Percentiles rank a stretch among this genome's conserved stretches.
phyloP scores from a whole-genome alignment of 2,797 vertebrate genomes.

The Momotus momota region DNA sequence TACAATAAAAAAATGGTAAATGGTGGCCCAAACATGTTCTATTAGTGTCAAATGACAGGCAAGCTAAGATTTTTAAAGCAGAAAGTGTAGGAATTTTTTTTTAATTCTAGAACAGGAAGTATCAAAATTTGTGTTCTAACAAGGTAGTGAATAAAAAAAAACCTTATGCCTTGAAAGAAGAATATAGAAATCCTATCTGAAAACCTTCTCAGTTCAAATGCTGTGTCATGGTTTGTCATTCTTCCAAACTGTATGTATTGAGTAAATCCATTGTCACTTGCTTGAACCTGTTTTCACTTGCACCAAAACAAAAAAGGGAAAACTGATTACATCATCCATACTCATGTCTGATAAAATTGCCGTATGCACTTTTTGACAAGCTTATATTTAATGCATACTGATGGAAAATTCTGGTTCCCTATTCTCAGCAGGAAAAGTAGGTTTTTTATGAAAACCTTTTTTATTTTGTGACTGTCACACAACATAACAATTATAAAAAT shows the following conservation, averaged over 20 bases:
- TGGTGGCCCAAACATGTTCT: not conserved
- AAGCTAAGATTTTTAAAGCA: not conserved
- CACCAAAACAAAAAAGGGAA: conserved; percentile 58
- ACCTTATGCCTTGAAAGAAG: not conserved
- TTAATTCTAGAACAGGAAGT: not conserved
- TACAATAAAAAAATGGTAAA: not conserved
- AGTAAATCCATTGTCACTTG: conserved; percentile 68
- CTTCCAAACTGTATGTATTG: conserved; percentile 45
- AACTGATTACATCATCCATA: conserved; percentile 70
- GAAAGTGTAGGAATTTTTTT: not conserved
- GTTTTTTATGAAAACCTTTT: conserved; percentile 61
- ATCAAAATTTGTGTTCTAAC: not conserved
- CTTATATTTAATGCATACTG: conserved; percentile 68
- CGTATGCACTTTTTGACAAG: conserved; percentile 67
- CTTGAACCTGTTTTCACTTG: not conserved
- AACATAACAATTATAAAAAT: conserved; percentile 68
- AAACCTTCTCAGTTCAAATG: conserved; percentile 58
- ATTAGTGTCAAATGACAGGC: not conserved
- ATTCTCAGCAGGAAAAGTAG: conserved; percentile 59
- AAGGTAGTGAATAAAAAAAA: not conserved
- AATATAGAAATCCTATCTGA: conserved; percentile 22
- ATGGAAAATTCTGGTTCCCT: conserved; percentile 67
- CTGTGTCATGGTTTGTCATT: conserved; percentile 44
- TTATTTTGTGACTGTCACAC: conserved; percentile 64
- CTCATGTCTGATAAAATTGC: conserved; percentile 65